Percentiles rank a stretch among this genome's conserved stretches.
Conservation (phyloP, 2,888 invertebrate species). For the Amblyjoppa fuscipennis region DNA sequence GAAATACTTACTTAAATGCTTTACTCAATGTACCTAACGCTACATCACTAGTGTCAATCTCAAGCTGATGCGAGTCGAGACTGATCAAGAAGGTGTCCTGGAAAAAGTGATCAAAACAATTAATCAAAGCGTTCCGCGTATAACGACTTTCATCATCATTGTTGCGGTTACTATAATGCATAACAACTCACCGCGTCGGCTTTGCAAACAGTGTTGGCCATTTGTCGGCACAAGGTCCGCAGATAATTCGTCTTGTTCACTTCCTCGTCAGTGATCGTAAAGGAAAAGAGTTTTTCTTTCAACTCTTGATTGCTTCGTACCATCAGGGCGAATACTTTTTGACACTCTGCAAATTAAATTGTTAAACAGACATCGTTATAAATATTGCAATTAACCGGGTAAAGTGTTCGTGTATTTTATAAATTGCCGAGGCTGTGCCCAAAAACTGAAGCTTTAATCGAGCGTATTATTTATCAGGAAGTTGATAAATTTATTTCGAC, state of each 20-base stretch:
- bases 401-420: neutral
- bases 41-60: conserved; percentile 95
- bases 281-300: conserved; percentile 95
- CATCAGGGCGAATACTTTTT: conserved; percentile 95
- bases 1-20: conserved; percentile 90
- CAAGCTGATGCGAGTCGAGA: conserved; percentile 93
- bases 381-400: neutral
- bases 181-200: conserved; percentile 93
- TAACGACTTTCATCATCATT: conserved; percentile 3
- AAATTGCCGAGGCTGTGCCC: neutral
- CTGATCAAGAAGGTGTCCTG: conserved; percentile 93
- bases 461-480: neutral
- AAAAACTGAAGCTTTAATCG: neutral
- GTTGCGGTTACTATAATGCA: conserved; percentile 3
- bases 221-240: conserved; percentile 93
- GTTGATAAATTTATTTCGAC: conserved; percentile 47
- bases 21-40: conserved; percentile 95
- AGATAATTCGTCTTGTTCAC: conserved; percentile 93
- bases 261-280: conserved; percentile 94
- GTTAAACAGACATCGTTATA: conserved; percentile 19
- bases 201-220: conserved; percentile 96
- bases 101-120: conserved; percentile 77
- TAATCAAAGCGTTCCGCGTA: conserved; percentile 49
- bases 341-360: conserved; percentile 89
- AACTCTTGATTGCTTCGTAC: conserved; percentile 94